A percentile compares a stretch with the other conserved stretches of the same genome.
Evolutionary conservation across 2,888 invertebrate species (phyloP).

Genomic region (Dysmachus trigonus): DNA sequence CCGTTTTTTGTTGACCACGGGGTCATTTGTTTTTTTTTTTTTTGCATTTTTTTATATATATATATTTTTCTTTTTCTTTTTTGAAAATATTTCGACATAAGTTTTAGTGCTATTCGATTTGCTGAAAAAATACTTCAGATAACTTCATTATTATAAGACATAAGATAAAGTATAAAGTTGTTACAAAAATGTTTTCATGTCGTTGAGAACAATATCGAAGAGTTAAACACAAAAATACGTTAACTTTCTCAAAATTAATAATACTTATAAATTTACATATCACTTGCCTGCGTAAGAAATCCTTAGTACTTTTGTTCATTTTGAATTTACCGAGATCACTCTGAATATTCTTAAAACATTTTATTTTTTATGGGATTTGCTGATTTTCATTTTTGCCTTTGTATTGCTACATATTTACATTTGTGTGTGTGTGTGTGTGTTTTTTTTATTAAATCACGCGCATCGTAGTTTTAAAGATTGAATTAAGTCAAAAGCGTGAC

Average conservation of each 20-base stretch:
- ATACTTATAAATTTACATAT: neutral
- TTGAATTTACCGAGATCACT: slow-evolving; percentile 9
- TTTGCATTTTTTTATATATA: neutral
- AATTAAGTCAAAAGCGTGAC: slow-evolving; percentile 21
- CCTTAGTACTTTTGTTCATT: slow-evolving; percentile 1
- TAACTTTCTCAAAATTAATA: neutral
- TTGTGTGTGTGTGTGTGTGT: neutral
- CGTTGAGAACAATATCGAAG: neutral
- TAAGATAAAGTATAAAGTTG: neutral
- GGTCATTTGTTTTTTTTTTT: neutral
- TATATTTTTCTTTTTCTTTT: neutral
- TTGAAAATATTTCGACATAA: neutral
- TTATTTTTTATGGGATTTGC: neutral
- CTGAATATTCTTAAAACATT: neutral
- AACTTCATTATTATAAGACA: neutral
- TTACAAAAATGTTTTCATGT: neutral
- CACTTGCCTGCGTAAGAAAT: neutral
- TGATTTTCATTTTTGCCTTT: neutral
- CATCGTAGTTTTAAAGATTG: neutral
- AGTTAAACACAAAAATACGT: neutral
- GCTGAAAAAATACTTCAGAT: neutral
- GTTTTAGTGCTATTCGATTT: neutral
- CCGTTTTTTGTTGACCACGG: neutral
- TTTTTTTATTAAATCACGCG: neutral
- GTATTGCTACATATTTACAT: slow-evolving; percentile 11